Percentiles rank a stretch among this genome's conserved stretches.
These are phyloP conservation scores for Drosophila birchii DNA, from an alignment of 2,888 invertebrate species.

Conservation along the genomic window DNA sequence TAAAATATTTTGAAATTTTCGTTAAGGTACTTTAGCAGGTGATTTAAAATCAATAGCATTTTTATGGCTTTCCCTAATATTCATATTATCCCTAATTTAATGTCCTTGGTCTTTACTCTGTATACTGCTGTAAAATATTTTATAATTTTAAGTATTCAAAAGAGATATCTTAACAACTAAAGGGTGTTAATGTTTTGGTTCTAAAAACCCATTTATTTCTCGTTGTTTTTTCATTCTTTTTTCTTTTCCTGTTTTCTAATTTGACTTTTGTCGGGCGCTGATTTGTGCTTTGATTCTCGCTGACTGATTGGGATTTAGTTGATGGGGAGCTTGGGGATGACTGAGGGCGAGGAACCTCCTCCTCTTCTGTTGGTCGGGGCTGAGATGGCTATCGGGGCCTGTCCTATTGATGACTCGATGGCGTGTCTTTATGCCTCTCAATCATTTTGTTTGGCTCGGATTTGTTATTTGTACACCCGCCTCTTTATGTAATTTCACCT, in stretches of 20 bases:
- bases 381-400: conserved; percentile 9
- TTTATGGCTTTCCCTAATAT: too few species aligned
- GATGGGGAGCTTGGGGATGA: neutral
- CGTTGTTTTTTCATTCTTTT: conserved; percentile 15
- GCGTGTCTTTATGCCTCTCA: conserved; percentile 60
- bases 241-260: conserved; percentile 66
- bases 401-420: conserved; percentile 65
- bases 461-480: conserved; percentile 33
- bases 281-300: conserved; percentile 57
- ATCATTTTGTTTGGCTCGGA: conserved; percentile 24
- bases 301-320: conserved; percentile 57
- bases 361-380: neutral
- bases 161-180: neutral
- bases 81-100: neutral
- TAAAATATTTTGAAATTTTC: neutral
- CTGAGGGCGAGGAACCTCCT: neutral
- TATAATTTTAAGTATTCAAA: neutral
- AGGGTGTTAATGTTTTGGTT: conserved; percentile 11
- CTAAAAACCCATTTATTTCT: conserved; percentile 7
- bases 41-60: neutral
- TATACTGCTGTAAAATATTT: too few species aligned
- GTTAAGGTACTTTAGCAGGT: neutral
- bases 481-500: conserved; percentile 30
- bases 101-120: neutral
- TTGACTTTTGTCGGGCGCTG: conserved; percentile 66